Evolutionary conservation across 2,797 vertebrate species (phyloP).

Genomic region (Sylvia borin): DNA sequence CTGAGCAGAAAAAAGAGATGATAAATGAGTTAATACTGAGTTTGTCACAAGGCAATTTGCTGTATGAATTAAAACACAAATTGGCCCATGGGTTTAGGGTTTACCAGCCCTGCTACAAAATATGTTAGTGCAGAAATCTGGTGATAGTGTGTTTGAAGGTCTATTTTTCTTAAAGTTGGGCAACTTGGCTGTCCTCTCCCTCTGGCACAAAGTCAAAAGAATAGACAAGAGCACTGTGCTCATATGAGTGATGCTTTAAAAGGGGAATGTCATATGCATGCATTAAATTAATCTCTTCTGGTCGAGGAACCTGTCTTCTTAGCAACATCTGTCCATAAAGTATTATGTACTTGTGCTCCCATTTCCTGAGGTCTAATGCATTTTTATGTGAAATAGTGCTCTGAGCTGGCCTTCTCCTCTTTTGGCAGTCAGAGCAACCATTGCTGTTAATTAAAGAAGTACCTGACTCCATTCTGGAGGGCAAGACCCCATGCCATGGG

Average conservation of each 20-base stretch:
- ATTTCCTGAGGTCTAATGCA: conserved; percentile 25
- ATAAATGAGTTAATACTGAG: conserved; percentile 60
- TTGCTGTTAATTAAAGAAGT: conserved; percentile 4
- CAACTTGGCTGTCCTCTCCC: conserved; percentile 22
- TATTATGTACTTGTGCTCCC: conserved; percentile 9
- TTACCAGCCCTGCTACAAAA: conserved; percentile 23
- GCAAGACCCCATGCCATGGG: background rate
- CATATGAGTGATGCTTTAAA: background rate
- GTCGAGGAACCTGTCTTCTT: conserved; percentile 22
- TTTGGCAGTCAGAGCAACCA: background rate
- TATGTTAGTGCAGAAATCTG: background rate
- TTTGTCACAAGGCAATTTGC: conserved; percentile 52
- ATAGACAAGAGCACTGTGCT: background rate
- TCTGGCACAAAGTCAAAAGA: conserved; percentile 38
- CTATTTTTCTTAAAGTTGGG: conserved; percentile 19
- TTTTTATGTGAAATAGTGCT: conserved; percentile 17
- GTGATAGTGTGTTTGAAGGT: background rate
- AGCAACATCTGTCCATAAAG: background rate
- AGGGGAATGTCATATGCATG: background rate
- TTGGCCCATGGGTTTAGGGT: conserved; percentile 19
- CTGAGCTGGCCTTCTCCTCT: background rate
- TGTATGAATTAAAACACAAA: conserved; percentile 59
- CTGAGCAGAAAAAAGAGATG: conserved; percentile 18
- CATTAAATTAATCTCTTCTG: conserved; percentile 36
- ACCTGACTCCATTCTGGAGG: background rate